Conservation (phyloP, 1,140 invertebrate species). For the Caenorhabditis brenneri region DNA sequence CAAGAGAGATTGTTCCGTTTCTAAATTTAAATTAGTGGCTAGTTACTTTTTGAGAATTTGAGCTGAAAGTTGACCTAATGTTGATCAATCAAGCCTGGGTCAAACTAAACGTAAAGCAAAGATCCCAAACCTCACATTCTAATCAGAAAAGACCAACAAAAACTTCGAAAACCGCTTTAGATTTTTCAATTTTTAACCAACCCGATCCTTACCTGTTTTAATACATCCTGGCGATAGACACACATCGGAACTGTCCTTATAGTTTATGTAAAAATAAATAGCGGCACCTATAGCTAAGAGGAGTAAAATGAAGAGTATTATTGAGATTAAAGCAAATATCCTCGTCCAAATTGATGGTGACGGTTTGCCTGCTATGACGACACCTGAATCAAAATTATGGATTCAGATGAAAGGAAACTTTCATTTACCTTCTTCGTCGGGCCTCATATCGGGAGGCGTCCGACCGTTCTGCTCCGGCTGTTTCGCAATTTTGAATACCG, state of each 20-base stretch:
- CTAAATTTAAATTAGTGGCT: no score
- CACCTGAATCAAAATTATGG: no score
- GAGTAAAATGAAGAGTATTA: conserved; percentile 9
- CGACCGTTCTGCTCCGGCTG: conserved; percentile 23
- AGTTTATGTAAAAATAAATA: conserved; percentile 37
- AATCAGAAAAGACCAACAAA: no score
- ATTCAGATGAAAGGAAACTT: no score
- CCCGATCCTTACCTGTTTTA: conserved; percentile 60
- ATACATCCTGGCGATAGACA: conserved; percentile 67
- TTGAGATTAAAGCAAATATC: neutral
- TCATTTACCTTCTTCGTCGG: conserved; percentile 6
- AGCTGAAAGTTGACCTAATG: no score
- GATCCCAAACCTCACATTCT: no score
- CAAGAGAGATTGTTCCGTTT: no score
- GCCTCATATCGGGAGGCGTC: conserved; percentile 40
- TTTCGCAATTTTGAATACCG: conserved; percentile 32
- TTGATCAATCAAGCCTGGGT: no score
- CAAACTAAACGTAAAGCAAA: no score
- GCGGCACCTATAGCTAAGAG: conserved; percentile 9
- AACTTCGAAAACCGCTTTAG: no score
- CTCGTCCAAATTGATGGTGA: neutral
- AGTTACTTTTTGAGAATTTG: no score
- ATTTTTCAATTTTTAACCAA: neutral
- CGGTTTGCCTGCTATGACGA: neutral
- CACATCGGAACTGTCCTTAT: conserved; percentile 53